A percentile compares a stretch with the other conserved stretches of the same genome.
Evolutionary conservation across 1,140 invertebrate species (phyloP).

Genomic region (Branchinecta lindahli): DNA sequence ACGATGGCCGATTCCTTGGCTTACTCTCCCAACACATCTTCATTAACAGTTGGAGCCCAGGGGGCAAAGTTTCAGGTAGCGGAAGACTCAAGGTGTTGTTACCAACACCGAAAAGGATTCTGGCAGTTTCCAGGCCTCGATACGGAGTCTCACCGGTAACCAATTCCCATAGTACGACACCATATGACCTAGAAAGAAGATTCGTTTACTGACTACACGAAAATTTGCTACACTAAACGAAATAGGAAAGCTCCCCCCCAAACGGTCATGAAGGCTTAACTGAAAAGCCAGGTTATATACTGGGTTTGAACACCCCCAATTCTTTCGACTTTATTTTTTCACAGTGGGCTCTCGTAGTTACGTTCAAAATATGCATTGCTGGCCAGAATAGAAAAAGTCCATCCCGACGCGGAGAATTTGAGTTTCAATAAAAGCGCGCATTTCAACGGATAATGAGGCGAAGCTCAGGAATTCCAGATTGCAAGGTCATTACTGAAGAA

Average conservation of each 20-base stretch:
- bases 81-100: constrained; percentile 77
- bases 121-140: constrained; percentile 87
- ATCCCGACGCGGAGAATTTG: no score
- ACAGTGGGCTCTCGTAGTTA: no score
- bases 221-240: background rate
- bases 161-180: constrained; percentile 93
- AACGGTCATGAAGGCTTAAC: no score
- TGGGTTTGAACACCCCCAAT: no score
- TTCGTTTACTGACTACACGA: background rate
- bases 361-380: no score
- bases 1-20: constrained; percentile 82
- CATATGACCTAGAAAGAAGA: constrained; percentile 54
- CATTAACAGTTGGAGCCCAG: constrained; percentile 60
- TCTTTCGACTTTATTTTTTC: no score
- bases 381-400: no score
- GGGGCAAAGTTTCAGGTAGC: constrained; percentile 75
- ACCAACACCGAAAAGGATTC: constrained; percentile 95
- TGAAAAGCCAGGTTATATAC: no score
- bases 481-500: no score
- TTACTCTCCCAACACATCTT: constrained; percentile 83
- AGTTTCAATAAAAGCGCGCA: no score
- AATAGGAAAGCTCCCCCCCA: background rate
- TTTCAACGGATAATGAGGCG: no score
- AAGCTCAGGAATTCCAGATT: no score
- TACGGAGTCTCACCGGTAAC: constrained; percentile 91